Base-by-base conservation (phyloP, 2,797 vertebrate species). In the Neosilurus mollespiculum region DNA sequence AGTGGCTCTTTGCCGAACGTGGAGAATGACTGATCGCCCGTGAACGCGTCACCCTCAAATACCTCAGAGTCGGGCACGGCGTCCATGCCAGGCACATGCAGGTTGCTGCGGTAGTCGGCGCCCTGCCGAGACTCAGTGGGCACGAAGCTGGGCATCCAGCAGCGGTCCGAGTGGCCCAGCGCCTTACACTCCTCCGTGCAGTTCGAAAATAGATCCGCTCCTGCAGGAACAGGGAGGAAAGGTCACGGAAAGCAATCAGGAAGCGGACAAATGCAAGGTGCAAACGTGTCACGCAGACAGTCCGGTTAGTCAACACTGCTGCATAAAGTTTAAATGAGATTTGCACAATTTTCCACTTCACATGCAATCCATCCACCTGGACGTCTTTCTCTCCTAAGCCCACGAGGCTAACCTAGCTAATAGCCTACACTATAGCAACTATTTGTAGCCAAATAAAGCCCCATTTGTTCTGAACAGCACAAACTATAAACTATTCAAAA, bases 181-280 rank as follows among this genome's bases (percentile, higher is more conserved):
- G 96, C 96, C 93, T 97, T 97, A 90, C 96, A 97, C 89, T 97
- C 96, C 91, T 96, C 96, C 0, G 96, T 97, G 93, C 96, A 97
- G 89, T 97, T 97, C 90, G 96, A 97, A 92, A 96, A 96, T 87
- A 97, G 94, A 92, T 97, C 96, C 92, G 95, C 94, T 86, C 95
- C 96, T 96, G 87, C 26, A 86, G 89, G 65, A 80, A 83, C 51
- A 67, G 37, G 87, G 53, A 87, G 87, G 80, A 90, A 73, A 86
- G 86, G 89, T 87, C 90, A 82, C 89, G 9, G 20, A 24, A 81
- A 71, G 22, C 9, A 30, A 66, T 34, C 62, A 26, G 49, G 15
- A 20, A 34, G 62, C 10, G 11, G 58, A 69, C 24, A 56, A 20
- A 80, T 4, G 37, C 64, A 56, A 12, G n/a, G 49, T 20, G 34